A percentile compares a stretch with the other conserved stretches of the same genome.
phyloP scores from a whole-genome alignment of 2,888 invertebrate genomes.

The Rosalia funebris region DNA sequence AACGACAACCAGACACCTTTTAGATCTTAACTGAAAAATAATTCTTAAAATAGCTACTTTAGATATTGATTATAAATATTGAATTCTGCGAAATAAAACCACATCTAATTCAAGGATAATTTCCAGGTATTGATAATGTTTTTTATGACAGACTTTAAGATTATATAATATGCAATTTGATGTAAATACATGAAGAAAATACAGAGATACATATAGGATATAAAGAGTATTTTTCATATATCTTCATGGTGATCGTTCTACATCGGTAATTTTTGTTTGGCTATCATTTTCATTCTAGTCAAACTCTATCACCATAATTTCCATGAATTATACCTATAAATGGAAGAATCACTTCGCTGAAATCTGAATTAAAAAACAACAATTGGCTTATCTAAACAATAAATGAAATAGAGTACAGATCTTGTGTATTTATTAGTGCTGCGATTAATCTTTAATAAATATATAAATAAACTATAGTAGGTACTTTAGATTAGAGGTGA shows the following conservation, averaged over 20 bases:
- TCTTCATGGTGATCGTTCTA: no score
- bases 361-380: not conserved
- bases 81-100: not conserved
- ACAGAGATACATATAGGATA: no score
- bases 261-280: no score
- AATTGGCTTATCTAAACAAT: not conserved
- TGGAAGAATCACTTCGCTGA: not conserved
- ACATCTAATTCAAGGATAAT: not conserved
- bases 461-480: slow-evolving; percentile 11
- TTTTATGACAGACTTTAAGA: not conserved
- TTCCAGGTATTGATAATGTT: not conserved
- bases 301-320: no score
- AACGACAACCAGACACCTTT: no score
- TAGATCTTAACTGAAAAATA: not conserved
- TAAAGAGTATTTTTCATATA: no score
- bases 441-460: not conserved
- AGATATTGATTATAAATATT: not conserved
- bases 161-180: no score
- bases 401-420: not conserved
- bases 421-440: not conserved
- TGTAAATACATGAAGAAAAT: no score
- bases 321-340: no score
- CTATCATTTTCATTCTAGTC: no score
- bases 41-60: not conserved
- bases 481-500: slow-evolving; percentile 18